These are phyloP conservation scores for Scaptomyza hsui DNA, from an alignment of 1,140 invertebrate species.

Conservation along the genomic window DNA sequence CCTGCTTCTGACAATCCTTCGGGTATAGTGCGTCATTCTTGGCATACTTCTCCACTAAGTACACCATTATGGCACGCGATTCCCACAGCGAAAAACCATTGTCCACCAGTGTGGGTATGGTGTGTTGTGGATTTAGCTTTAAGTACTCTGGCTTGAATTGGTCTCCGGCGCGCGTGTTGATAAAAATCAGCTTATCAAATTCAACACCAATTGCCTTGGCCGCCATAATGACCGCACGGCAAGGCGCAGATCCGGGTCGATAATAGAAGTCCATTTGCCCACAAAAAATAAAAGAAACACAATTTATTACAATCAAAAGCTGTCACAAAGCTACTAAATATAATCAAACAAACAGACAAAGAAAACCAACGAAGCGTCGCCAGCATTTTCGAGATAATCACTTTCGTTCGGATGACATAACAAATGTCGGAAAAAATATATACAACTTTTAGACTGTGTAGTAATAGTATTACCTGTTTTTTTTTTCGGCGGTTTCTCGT, in stretches of 20 bases:
- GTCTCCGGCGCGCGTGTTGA: slow-evolving; percentile 87
- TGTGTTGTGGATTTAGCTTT: slow-evolving; percentile 86
- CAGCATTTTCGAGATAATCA: slow-evolving; percentile 35
- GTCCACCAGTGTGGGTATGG: slow-evolving; percentile 88
- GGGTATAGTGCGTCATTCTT: slow-evolving; percentile 88
- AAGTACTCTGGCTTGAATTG: slow-evolving; percentile 89
- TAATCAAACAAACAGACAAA: slow-evolving; percentile 8
- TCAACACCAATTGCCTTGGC: slow-evolving; percentile 85
- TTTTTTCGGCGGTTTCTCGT: background rate
- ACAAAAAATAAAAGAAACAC: slow-evolving; percentile 6
- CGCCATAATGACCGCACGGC: slow-evolving; percentile 84
- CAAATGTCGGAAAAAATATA: slow-evolving; percentile 6
- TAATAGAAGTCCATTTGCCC: slow-evolving; percentile 86
- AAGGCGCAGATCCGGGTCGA: slow-evolving; percentile 88
- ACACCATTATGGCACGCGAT: slow-evolving; percentile 89
- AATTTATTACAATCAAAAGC: slow-evolving; percentile 25
- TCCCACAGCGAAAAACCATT: slow-evolving; percentile 88
- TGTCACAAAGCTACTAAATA: slow-evolving; percentile 22
- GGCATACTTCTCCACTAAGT: slow-evolving; percentile 88
- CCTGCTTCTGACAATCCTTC: slow-evolving; percentile 87
- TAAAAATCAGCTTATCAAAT: slow-evolving; percentile 79
- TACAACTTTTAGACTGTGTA: slow-evolving; percentile 19
- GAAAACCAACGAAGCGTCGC: slow-evolving; percentile 7
- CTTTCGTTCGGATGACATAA: slow-evolving; percentile 56
- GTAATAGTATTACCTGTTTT: slow-evolving; percentile 11